A percentile compares a stretch with the other conserved stretches of the same genome.
These are phyloP conservation scores for Thymelicus lineola DNA, from an alignment of 2,888 invertebrate species.

Conservation along the genomic window DNA sequence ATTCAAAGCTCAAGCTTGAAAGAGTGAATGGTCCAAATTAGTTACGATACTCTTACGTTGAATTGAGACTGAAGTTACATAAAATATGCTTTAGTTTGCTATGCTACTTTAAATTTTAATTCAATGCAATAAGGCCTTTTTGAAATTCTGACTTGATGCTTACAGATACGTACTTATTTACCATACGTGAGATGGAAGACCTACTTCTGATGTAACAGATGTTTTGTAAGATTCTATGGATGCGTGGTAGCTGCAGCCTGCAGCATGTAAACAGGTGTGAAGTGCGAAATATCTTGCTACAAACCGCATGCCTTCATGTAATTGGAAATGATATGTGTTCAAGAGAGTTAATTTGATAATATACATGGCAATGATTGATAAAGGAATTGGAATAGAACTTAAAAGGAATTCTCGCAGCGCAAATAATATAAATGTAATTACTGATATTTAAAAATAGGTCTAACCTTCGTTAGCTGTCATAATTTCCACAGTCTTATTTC, in stretches of 20 bases:
- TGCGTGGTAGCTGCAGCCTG: not conserved
- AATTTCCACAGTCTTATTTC: no score
- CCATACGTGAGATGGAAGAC: conserved; percentile 18
- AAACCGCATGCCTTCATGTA: no score
- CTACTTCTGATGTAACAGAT: conserved; percentile 29
- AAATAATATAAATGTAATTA: no score
- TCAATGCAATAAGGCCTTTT: not conserved
- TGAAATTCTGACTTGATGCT: no score
- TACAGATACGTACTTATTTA: no score
- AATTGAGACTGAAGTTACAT: not conserved
- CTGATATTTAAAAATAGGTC: no score
- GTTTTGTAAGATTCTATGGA: conserved; percentile 19
- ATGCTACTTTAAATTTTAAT: conserved; percentile 1
- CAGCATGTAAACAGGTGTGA: conserved; percentile 8
- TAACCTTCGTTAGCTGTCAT: no score
- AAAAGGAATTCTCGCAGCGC: no score
- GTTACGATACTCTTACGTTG: conserved; percentile 4
- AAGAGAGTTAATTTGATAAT: no score
- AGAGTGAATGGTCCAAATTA: conserved; percentile 26
- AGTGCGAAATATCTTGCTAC: not conserved
- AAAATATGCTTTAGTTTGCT: not conserved
- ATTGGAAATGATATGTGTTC: no score
- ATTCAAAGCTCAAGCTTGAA: conserved; percentile 20
- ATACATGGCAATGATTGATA: no score
- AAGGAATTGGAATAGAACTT: no score